phyloP scores from a whole-genome alignment of 2,797 vertebrate species.

The Ambastaia sidthimunki region DNA sequence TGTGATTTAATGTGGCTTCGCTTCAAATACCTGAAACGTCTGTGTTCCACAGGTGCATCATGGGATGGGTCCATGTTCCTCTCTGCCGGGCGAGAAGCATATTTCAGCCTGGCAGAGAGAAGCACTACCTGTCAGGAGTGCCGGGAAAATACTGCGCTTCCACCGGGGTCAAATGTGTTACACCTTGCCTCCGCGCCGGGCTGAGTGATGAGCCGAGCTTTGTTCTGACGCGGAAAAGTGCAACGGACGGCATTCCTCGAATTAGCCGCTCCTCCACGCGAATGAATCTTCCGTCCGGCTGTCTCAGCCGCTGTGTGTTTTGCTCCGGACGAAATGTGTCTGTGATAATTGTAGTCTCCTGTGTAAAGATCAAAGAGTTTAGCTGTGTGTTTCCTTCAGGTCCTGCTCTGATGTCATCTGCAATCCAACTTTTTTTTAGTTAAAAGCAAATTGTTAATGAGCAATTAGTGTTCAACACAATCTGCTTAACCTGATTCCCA shows the following conservation, averaged over 20 bases:
- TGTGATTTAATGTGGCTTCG: slow-evolving; percentile 46
- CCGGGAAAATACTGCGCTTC: slow-evolving; percentile 28
- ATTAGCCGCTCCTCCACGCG: slow-evolving; percentile 42
- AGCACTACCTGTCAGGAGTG: slow-evolving; percentile 16
- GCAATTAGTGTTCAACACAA: no score
- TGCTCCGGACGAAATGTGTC: slow-evolving; percentile 11
- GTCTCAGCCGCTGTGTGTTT: neutral
- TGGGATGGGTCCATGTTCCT: neutral
- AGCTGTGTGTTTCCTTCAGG: neutral
- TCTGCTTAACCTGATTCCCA: no score
- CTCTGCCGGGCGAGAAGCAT: slow-evolving; percentile 6
- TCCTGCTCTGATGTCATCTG: no score
- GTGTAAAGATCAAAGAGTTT: slow-evolving; percentile 2
- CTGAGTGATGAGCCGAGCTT: slow-evolving; percentile 46
- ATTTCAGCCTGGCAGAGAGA: slow-evolving; percentile 20
- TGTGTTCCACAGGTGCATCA: slow-evolving; percentile 23
- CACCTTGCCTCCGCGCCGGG: neutral
- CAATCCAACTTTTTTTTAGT: no score
- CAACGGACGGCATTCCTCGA: slow-evolving; percentile 40
- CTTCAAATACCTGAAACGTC: slow-evolving; percentile 45
- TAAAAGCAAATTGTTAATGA: no score
- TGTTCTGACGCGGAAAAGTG: slow-evolving; percentile 52
- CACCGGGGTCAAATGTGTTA: slow-evolving; percentile 41
- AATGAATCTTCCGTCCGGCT: slow-evolving; percentile 52
- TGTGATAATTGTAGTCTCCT: slow-evolving; percentile 15